phyloP scores from a whole-genome alignment of 2,888 invertebrate species.

The Ashinkailepas kermadecensis region DNA sequence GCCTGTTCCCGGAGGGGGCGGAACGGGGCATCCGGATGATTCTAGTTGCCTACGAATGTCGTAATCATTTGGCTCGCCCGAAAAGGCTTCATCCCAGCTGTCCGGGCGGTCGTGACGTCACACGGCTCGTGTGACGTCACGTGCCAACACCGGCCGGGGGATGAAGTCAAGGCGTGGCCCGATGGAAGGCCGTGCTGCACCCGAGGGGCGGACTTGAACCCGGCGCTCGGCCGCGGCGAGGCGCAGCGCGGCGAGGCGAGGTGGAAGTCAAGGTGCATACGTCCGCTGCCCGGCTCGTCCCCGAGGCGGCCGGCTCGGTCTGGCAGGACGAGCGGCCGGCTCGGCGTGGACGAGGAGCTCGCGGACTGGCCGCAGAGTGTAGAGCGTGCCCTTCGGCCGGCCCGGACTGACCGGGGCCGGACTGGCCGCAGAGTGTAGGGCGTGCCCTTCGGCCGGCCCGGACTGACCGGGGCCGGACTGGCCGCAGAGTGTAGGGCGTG shows the following conservation, averaged over 20 bases:
- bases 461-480: not conserved
- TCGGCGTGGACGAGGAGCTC: not conserved
- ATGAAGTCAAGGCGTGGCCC: not conserved
- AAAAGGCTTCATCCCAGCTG: not conserved
- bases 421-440: not conserved
- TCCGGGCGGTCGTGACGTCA: not conserved
- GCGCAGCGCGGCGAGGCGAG: not conserved
- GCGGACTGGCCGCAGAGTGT: not conserved
- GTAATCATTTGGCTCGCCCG: not conserved
- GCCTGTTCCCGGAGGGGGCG: too few relatives aligned
- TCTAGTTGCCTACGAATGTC: too few relatives aligned
- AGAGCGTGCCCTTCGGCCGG: too few relatives aligned
- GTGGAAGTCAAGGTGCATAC: constrained; percentile 3
- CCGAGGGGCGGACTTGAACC: constrained; percentile 11
- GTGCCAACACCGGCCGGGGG: not conserved
- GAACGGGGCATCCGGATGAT: too few relatives aligned
- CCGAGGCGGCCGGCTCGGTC: too few relatives aligned
- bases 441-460: too few relatives aligned
- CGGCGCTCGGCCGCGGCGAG: not conserved
- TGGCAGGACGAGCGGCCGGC: too few relatives aligned
- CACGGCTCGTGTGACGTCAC: not conserved
- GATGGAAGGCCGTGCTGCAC: not conserved
- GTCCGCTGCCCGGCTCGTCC: not conserved
- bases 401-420: not conserved
- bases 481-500: not conserved